Conservation (phyloP, 2,797 vertebrate genomes). For the Myripristis jacobus region DNA sequence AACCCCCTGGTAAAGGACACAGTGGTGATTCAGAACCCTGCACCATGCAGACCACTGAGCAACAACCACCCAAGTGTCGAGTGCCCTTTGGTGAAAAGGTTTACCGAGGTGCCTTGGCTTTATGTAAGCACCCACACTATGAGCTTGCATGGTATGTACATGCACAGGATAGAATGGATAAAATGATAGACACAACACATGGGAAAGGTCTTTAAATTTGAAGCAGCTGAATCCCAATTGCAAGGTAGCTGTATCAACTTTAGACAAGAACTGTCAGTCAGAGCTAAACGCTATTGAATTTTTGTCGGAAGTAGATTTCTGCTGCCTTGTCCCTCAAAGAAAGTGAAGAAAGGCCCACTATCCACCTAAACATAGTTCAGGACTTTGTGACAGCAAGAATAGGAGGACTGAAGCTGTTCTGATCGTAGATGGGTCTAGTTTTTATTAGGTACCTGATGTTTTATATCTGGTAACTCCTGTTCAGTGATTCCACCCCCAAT, state of each 20-base stretch:
- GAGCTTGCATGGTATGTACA: background rate
- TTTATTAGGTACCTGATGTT: too few species aligned
- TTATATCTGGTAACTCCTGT: too few species aligned
- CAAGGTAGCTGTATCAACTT: too few species aligned
- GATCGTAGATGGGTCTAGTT: too few species aligned
- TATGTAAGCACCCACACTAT: slow-evolving; percentile 38
- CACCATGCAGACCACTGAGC: slow-evolving; percentile 18
- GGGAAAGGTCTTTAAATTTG: background rate
- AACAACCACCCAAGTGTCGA: slow-evolving; percentile 46
- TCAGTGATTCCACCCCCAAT: too few species aligned
- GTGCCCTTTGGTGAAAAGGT: slow-evolving; percentile 34
- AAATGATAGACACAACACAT: slow-evolving; percentile 4
- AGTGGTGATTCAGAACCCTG: too few species aligned
- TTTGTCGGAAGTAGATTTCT: background rate
- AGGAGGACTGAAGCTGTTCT: too few species aligned
- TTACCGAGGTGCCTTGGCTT: slow-evolving; percentile 10
- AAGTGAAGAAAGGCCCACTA: background rate
- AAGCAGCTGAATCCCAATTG: background rate
- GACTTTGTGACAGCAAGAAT: background rate
- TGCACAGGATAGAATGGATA: background rate
- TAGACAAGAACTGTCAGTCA: too few species aligned
- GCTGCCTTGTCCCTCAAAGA: too few species aligned
- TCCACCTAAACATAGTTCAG: background rate
- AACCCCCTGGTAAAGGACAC: too few species aligned
- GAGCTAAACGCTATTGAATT: background rate